Evolutionary conservation across 2,888 invertebrate species (phyloP).

Genomic region (Lasioglossum vierecki): DNA sequence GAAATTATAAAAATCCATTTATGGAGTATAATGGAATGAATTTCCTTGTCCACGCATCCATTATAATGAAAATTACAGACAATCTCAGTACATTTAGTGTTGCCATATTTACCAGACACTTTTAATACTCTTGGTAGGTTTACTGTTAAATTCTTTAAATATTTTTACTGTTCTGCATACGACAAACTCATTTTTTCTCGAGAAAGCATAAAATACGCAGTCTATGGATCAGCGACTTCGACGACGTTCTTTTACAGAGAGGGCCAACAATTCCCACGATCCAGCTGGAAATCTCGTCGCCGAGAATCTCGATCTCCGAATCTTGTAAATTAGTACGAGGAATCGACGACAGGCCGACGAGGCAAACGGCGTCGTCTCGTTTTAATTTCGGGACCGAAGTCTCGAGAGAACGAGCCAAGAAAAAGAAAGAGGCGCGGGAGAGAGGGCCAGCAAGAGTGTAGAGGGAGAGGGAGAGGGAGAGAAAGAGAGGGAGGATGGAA

Average conservation of each 20-base stretch:
- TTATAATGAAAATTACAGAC: no score
- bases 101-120: no score
- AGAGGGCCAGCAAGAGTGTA: no score
- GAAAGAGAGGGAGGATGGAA: conserved; percentile 17
- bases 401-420: neutral
- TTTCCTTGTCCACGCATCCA: no score
- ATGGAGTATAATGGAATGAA: no score
- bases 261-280: neutral
- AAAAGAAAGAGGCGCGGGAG: neutral
- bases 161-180: neutral
- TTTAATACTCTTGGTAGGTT: no score
- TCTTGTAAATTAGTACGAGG: conserved; percentile 13
- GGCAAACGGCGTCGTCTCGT: conserved; percentile 32
- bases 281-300: neutral
- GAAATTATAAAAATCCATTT: no score
- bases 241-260: neutral
- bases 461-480: neutral
- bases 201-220: neutral
- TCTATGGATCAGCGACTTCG: neutral
- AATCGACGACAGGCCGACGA: conserved; percentile 1
- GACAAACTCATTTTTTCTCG: neutral
- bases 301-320: neutral
- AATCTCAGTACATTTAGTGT: no score
- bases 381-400: conserved; percentile 42
- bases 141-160: neutral